phyloP scores from a whole-genome alignment of 2,888 invertebrate genomes.

The Cabera pusaria region DNA sequence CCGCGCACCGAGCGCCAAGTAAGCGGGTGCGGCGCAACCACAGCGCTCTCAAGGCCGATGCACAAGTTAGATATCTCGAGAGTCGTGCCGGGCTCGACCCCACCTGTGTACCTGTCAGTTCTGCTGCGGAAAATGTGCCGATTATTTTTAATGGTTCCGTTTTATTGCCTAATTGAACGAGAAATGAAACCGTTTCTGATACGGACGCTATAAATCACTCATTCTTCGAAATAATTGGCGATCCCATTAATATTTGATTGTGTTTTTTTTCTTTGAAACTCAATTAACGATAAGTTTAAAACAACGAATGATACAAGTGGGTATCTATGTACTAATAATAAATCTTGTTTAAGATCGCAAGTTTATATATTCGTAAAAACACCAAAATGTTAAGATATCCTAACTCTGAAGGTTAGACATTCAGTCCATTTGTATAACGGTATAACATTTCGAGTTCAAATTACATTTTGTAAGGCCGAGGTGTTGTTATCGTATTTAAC shows the following conservation, averaged over 20 bases:
- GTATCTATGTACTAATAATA: too few species aligned
- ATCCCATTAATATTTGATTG: constrained; percentile 4
- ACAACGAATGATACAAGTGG: too few species aligned
- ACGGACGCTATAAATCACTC: constrained; percentile 11
- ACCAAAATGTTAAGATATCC: constrained; percentile 6
- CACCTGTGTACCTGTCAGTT: constrained; percentile 57
- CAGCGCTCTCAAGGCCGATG: constrained; percentile 71
- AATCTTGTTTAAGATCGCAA: too few species aligned
- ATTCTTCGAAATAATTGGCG: constrained; percentile 5
- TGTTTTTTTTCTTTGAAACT: too few species aligned
- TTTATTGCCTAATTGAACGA: constrained; percentile 15
- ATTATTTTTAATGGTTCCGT: constrained; percentile 23
- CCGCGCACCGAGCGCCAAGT: constrained; percentile 44
- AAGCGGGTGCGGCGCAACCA: constrained; percentile 43
- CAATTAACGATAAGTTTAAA: too few species aligned
- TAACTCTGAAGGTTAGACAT: constrained; percentile 15
- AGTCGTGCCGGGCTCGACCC: constrained; percentile 60
- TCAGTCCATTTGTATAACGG: constrained; percentile 15
- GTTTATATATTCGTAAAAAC: too few species aligned
- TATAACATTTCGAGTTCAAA: constrained; percentile 14
- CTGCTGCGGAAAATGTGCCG: constrained; percentile 34
- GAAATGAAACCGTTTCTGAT: constrained; percentile 3
- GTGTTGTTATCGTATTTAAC: constrained; percentile 15
- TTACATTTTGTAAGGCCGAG: constrained; percentile 23
- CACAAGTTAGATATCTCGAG: constrained; percentile 60